Conservation (phyloP, 2,888 invertebrate species). For the Cephus runcator region DNA sequence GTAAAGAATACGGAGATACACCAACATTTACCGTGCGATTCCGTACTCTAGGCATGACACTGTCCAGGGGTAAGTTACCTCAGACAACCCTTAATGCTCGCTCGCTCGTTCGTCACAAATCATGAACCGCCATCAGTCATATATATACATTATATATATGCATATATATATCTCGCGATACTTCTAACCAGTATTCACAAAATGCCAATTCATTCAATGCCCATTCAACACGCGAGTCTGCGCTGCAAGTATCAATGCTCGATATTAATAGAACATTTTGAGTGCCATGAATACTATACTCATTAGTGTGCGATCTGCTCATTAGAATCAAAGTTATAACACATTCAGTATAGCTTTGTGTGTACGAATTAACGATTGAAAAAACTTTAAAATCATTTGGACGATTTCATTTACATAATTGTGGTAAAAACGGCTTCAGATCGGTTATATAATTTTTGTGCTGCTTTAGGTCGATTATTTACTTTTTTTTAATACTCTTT, state of each 20-base stretch:
- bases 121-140: neutral
- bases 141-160: neutral
- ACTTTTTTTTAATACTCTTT: neutral
- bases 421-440: neutral
- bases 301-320: neutral
- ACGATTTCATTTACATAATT: neutral
- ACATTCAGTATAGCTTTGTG: neutral
- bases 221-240: neutral
- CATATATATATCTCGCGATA: neutral
- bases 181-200: neutral
- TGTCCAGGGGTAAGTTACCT: constrained; percentile 65
- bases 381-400: neutral
- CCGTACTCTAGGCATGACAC: constrained; percentile 63
- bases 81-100: constrained; percentile 42
- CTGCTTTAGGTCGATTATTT: neutral
- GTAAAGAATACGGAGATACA: constrained; percentile 64
- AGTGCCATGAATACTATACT: neutral
- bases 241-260: neutral
- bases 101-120: neutral
- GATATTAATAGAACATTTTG: neutral
- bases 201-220: neutral
- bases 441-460: neutral
- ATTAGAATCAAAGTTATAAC: neutral
- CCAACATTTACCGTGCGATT: constrained; percentile 63
- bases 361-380: neutral